Conservation (phyloP, 2,797 vertebrate species). For the Remorina albescens region DNA sequence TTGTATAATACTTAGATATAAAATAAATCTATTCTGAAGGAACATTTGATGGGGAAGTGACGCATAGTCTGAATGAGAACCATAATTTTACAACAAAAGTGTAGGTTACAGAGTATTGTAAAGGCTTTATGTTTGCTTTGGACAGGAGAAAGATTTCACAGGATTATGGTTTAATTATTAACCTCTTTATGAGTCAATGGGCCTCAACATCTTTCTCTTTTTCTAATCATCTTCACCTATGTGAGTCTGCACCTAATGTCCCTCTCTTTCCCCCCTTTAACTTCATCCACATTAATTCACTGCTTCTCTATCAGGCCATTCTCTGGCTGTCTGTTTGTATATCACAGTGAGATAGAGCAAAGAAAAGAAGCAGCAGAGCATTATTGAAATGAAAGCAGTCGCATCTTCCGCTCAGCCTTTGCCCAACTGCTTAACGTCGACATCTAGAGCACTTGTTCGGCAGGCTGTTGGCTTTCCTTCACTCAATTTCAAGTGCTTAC, state of each 20-base stretch:
- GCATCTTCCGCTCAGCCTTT: slow-evolving; percentile 12
- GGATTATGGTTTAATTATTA: slow-evolving; percentile 7
- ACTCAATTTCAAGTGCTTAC: neutral
- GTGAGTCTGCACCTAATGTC: slow-evolving; percentile 18
- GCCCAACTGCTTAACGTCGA: slow-evolving; percentile 24
- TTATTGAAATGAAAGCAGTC: slow-evolving; percentile 32
- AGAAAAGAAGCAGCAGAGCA: slow-evolving; percentile 22
- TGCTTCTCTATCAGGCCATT: slow-evolving; percentile 8
- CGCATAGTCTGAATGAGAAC: neutral
- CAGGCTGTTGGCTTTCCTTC: slow-evolving; percentile 1
- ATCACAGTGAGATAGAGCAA: slow-evolving; percentile 18
- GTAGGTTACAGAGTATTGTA: neutral
- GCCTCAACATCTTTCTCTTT: slow-evolving; percentile 31
- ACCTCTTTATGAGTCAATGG: slow-evolving; percentile 50
- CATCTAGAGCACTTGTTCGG: slow-evolving; percentile 16
- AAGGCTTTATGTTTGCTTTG: neutral
- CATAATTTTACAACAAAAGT: neutral
- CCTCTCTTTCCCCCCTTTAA: slow-evolving; percentile 16
- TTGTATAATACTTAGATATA: neutral
- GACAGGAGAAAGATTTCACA: neutral
- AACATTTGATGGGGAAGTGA: neutral
- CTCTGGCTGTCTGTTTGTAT: slow-evolving; percentile 5
- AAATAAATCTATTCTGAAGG: neutral
- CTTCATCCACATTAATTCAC: slow-evolving; percentile 37
- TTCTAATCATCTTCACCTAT: slow-evolving; percentile 21